Conservation (phyloP, 1,140 invertebrate genomes). For the Procambarus clarkii region DNA sequence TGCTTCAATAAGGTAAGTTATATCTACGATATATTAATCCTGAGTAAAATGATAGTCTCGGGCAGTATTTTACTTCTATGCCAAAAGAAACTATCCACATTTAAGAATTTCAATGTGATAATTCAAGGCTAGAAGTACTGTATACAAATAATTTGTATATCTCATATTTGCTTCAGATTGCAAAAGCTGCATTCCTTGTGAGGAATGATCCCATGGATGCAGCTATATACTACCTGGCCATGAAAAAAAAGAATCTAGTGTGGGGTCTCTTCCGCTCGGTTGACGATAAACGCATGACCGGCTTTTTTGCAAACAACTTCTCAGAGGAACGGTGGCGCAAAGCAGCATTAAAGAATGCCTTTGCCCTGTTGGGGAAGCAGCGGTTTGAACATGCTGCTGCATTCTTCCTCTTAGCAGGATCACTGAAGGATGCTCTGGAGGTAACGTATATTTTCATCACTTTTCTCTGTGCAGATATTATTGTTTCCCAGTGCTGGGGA, state of each 20-base stretch:
- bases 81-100: too few relatives aligned
- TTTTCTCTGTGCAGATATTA: not conserved
- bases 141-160: too few relatives aligned
- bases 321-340: slow-evolving; percentile 94
- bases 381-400: slow-evolving; percentile 78
- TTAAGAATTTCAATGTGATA: too few relatives aligned
- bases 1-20: slow-evolving; percentile 88
- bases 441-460: slow-evolving; percentile 73
- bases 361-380: slow-evolving; percentile 95
- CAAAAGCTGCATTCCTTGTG: slow-evolving; percentile 91
- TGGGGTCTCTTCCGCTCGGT: slow-evolving; percentile 96
- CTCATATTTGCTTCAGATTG: slow-evolving; percentile 79
- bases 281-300: slow-evolving; percentile 92
- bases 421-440: slow-evolving; percentile 95
- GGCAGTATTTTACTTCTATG: too few relatives aligned
- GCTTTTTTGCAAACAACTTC: slow-evolving; percentile 97
- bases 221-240: slow-evolving; percentile 97
- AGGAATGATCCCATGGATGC: slow-evolving; percentile 97
- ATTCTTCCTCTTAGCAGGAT: slow-evolving; percentile 95
- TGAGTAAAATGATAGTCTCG: not conserved
- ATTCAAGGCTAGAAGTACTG: too few relatives aligned
- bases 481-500: not conserved
- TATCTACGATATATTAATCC: too few relatives aligned
- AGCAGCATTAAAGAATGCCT: slow-evolving; percentile 98
- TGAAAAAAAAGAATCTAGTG: slow-evolving; percentile 98